Evolutionary conservation across 2,888 invertebrate genomes (phyloP).

Genomic region (Stenotaenia linearis): DNA sequence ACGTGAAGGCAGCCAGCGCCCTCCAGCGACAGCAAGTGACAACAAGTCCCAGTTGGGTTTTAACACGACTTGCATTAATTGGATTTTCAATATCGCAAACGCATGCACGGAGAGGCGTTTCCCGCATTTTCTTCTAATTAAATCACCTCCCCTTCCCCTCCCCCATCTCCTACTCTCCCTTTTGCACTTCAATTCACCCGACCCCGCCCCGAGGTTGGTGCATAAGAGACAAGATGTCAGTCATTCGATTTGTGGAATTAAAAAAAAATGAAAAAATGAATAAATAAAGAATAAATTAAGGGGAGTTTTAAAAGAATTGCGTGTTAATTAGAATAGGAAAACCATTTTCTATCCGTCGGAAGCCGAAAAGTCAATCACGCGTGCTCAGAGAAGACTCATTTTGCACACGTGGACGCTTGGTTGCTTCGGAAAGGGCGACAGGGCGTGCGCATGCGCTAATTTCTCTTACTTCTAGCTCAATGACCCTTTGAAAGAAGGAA

Average conservation of each 20-base stretch:
- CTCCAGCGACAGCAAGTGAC: conserved; percentile 18
- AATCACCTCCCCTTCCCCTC: conserved; percentile 2
- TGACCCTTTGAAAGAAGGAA: not conserved
- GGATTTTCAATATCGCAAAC: conserved; percentile 23
- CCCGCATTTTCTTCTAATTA: conserved; percentile 26
- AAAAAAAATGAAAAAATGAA: not conserved
- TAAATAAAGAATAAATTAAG: not conserved
- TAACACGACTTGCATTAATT: conserved; percentile 18
- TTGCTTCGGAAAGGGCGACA: not conserved
- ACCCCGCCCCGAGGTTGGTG: conserved; percentile 14
- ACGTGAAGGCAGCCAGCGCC: conserved; percentile 26
- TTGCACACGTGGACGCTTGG: conserved; percentile 20
- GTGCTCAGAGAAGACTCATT: conserved; percentile 9
- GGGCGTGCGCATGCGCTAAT: conserved; percentile 17
- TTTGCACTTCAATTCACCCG: conserved; percentile 10
- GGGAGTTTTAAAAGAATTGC: not conserved
- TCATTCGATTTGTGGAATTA: not conserved
- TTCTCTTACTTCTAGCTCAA: conserved; percentile 14
- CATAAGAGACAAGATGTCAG: not conserved
- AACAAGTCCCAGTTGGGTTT: conserved; percentile 24
- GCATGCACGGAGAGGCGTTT: conserved; percentile 20
- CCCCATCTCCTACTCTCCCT: not conserved
- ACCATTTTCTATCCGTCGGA: not conserved
- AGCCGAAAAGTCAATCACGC: not conserved
- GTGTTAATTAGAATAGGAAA: conserved; percentile 23